Percentiles rank a stretch among this genome's conserved stretches.
phyloP scores from a whole-genome alignment of 2,797 vertebrate species.

The Sebastolobus altivelis region DNA sequence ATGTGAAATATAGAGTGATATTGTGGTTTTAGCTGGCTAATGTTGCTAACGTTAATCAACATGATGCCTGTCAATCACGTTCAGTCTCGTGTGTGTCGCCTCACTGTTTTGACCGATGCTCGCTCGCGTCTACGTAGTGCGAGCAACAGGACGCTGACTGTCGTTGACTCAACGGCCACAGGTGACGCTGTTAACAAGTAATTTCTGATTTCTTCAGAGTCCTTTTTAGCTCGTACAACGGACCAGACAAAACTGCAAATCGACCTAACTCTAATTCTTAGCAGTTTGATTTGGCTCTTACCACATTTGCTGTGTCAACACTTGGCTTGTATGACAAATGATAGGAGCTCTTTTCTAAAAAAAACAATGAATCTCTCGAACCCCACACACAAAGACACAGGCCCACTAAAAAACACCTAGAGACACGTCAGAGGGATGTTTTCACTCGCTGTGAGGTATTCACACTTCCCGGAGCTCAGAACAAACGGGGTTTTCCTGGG shows the following conservation, averaged over 20 bases:
- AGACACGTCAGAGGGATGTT: conserved; percentile 40
- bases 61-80: too few relatives aligned
- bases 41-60: too few relatives aligned
- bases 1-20: too few relatives aligned
- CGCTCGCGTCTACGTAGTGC: too few relatives aligned
- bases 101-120: too few relatives aligned
- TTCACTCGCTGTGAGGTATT: conserved; percentile 48
- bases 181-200: too few relatives aligned
- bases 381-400: not conserved
- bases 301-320: conserved; percentile 50
- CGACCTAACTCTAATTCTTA: not conserved
- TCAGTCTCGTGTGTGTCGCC: too few relatives aligned
- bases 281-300: conserved; percentile 10
- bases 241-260: not conserved
- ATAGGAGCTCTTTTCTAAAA: conserved; percentile 19
- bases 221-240: not conserved
- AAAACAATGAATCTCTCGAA: conserved; percentile 6
- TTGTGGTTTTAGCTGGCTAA: too few relatives aligned
- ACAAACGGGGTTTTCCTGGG: conserved; percentile 54
- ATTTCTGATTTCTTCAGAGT: too few relatives aligned
- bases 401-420: conserved; percentile 31
- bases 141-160: too few relatives aligned
- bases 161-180: too few relatives aligned
- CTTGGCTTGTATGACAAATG: conserved; percentile 16
- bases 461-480: conserved; percentile 41